Conservation (phyloP, 92 coral and sea anemone species). For the Chrysogorgia sp. region DNA sequence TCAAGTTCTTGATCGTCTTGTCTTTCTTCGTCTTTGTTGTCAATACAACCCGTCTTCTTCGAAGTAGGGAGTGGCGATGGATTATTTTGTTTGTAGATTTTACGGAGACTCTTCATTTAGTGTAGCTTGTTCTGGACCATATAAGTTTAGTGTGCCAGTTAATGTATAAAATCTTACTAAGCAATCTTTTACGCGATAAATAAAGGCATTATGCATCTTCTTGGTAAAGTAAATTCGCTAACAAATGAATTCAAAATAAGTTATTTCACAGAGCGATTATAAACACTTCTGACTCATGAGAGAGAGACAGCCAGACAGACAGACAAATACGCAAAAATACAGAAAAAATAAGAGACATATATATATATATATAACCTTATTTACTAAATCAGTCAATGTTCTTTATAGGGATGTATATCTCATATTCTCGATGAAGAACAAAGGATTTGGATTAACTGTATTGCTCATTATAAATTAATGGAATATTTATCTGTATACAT, state of each 20-base stretch:
- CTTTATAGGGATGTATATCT: no score
- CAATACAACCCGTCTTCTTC: not conserved
- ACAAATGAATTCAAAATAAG: not conserved
- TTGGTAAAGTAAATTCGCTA: not conserved
- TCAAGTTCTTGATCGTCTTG: not conserved
- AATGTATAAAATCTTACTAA: not conserved
- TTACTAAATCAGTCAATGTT: no score
- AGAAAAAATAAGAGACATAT: not conserved
- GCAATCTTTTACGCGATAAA: not conserved
- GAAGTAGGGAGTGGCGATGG: conserved; percentile 6
- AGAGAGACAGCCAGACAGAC: not conserved
- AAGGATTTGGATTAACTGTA: no score
- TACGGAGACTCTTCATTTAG: not conserved
- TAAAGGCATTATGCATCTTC: not conserved
- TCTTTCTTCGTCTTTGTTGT: not conserved
- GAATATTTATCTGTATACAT: no score
- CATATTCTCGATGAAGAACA: no score
- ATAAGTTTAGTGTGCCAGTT: not conserved
- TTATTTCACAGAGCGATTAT: not conserved
- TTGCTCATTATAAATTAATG: no score
- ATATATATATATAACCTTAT: no score
- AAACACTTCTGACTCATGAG: not conserved
- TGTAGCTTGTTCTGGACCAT: not conserved
- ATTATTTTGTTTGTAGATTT: not conserved
- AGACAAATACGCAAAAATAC: no score